Base-by-base conservation (phyloP, 2,888 invertebrate species). In the Leucophenga montana region DNA sequence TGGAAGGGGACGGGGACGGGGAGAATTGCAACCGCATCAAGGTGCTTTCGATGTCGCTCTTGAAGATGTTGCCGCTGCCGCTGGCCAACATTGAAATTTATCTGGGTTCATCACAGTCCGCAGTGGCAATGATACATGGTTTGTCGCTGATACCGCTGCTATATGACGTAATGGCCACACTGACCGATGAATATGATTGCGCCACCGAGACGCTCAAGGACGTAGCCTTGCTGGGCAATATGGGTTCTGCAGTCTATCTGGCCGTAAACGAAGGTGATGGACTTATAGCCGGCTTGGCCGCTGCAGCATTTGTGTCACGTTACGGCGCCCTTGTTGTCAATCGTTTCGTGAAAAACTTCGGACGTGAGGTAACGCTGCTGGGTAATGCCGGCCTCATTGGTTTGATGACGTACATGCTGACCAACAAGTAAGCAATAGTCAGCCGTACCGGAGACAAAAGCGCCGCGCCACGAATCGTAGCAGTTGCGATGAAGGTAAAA, bases 51-150 rank as follows among this genome's bases (percentile, higher is more conserved):
- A 61, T 72, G 1, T 74, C 71, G 33, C 75, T 84, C n/a, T 73
- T 84, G 70, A 80, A 85, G 16, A 68, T 78, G 0, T 59, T 82
- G 1, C 77, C 80, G 0, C 67, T 85, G 46, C 81, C 86, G 0
- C 13, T 85, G 72, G 75, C 78, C 18, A 85, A 85, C 59, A 83
- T 86, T 14, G 79, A 85, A 57, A 68, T 85, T 33, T 86, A 85
- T 39, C 31, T 69, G 13, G 44, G 66, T 1, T 80, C 82, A 3
- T 66, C 72, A 0, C 70, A 75, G 0, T 70, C 71, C 1, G 66
- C 48, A 6, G 22, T 78, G 16, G 85, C 86, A 0, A 33, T 83
- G 70, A 72, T 84, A 0, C 85, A 85, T 66, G 78, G 71, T 0
- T 6, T 83, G 0, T 80, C 85, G 3, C 20, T 84, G 0, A 78